Conservation (phyloP, 1,140 invertebrate species). For the Heliconius hermathena region DNA sequence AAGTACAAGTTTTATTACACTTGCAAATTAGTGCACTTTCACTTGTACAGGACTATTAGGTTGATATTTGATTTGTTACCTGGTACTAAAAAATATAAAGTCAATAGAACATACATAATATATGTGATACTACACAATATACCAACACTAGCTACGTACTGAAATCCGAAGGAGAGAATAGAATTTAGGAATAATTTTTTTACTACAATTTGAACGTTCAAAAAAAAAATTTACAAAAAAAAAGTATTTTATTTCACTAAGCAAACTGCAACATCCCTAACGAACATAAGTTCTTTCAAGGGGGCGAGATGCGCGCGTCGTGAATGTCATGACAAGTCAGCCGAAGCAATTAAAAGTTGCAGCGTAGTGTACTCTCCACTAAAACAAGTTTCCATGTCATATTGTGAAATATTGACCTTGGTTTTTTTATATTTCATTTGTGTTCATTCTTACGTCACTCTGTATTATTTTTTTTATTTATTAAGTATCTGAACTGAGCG, state of each 20-base stretch:
- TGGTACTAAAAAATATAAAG: too few relatives aligned
- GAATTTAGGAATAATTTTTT: not conserved
- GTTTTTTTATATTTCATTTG: not conserved
- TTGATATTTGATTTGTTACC: too few relatives aligned
- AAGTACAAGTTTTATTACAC: too few relatives aligned
- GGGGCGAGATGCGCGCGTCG: constrained; percentile 13
- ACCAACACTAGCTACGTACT: too few relatives aligned
- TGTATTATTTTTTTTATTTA: too few relatives aligned
- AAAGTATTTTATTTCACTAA: constrained; percentile 7
- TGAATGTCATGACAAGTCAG: constrained; percentile 30
- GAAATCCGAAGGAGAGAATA: not conserved
- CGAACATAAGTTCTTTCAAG: constrained; percentile 21
- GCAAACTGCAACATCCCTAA: constrained; percentile 13
- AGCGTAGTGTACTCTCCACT: constrained; percentile 9
- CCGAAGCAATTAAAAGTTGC: constrained; percentile 32
- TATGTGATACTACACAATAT: too few relatives aligned
- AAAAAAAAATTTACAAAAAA: not conserved
- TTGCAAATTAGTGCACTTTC: too few relatives aligned
- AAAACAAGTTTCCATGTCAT: constrained; percentile 8
- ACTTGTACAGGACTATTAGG: too few relatives aligned
- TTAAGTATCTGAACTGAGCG: too few relatives aligned
- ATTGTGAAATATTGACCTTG: constrained; percentile 14
- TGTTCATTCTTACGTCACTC: not conserved
- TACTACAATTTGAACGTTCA: not conserved
- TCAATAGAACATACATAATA: too few relatives aligned